Evolutionary conservation across 2,888 invertebrate species (phyloP).

Genomic region (Noctua pronuba): DNA sequence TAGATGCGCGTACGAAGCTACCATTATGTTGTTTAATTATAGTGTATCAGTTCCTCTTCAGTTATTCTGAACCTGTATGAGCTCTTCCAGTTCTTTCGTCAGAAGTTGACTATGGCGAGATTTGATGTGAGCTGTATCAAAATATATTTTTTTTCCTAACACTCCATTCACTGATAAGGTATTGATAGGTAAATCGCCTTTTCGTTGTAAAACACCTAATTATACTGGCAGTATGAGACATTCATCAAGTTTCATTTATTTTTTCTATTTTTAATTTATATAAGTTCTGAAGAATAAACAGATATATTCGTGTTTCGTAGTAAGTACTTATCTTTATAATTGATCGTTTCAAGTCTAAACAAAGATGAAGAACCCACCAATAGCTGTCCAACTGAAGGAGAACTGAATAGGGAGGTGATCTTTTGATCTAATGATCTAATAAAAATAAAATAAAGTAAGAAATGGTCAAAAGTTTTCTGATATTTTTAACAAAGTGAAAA

Average conservation of each 20-base stretch:
- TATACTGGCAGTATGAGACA: background rate
- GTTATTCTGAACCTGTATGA: slow-evolving; percentile 16
- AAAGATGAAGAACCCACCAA: background rate
- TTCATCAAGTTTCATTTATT: background rate
- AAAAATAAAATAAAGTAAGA: background rate
- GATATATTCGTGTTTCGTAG: background rate
- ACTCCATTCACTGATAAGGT: background rate
- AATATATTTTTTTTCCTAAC: background rate
- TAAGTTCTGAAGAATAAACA: background rate
- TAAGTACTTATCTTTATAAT: background rate
- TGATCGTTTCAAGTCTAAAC: background rate
- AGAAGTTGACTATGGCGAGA: background rate
- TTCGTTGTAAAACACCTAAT: background rate
- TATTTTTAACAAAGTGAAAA: background rate
- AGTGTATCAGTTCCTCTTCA: slow-evolving; percentile 44
- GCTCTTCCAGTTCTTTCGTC: background rate
- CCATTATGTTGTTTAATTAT: slow-evolving; percentile 50
- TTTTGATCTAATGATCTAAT: background rate
- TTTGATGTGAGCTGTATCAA: background rate
- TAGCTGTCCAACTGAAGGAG: background rate
- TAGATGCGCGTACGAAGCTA: slow-evolving; percentile 47
- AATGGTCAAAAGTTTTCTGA: background rate
- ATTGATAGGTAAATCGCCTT: background rate
- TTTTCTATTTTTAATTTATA: background rate
- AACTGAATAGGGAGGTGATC: background rate